Base-by-base conservation (phyloP, 2,113 vertebrate genomes). In the Podocnemis expansa region DNA sequence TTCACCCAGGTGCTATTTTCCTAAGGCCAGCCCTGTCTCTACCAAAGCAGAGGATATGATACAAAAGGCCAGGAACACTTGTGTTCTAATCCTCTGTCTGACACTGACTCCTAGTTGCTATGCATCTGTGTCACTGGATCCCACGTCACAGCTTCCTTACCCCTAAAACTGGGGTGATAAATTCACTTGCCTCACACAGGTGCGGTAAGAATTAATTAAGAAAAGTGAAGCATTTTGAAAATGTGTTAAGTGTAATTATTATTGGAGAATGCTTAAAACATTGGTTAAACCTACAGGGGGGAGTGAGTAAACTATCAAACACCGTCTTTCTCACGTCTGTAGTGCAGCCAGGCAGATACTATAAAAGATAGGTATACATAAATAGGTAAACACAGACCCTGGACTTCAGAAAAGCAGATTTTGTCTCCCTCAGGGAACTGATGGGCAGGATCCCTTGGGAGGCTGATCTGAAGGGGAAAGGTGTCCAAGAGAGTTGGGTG, bases 91-190 rank as follows among this genome's bases (percentile, higher is more conserved):
- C 5, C 34, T 43, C 31, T 2, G 47, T 38, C 24, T 38, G 52
- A 38, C 9, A 79, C 34, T 17, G 10, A 58, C 2, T 63, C 38
- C 10, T 84, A 82, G 54, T 87, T n/a, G 70, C 9, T 41, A 58
- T 1, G 0, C 16, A 56, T 51, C 29, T 79, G 47, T 5, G 41
- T 76, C 12, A 5, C 43, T 76, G 21, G 19, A 52, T 29, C 84
- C 76, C 9, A 78, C 1, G 3, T 14, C 60, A 45, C 80, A 75
- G 34, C 2, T 24, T 10, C 22, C 63, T 43, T 0, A 0, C 0
- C 31, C 43, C 22, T 67, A n/a, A 67, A 67, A 67, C 34, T 31
- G 60, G 34, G 19, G n/a, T 70, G 38, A 22, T n/a, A 70, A 70
- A 38, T 38, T 70, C n/a, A 22, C 63, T 5, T 52, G 10, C 1